These are phyloP conservation scores for Labeo catla DNA, from an alignment of 2,113 vertebrate species.

Conservation along the genomic window DNA sequence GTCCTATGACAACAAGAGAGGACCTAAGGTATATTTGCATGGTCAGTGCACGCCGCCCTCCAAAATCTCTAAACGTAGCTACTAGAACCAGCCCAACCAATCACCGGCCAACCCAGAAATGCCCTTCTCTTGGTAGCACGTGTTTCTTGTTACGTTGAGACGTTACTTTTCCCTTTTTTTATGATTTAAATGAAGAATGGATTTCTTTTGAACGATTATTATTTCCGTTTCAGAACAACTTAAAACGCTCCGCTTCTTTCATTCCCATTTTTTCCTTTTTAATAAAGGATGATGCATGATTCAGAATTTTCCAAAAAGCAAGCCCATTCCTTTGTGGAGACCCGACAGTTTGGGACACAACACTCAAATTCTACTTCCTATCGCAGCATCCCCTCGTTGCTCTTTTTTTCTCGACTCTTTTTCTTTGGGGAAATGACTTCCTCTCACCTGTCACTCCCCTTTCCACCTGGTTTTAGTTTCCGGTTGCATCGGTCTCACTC, in stretches of 20 bases:
- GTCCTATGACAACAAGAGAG: conserved; percentile 99
- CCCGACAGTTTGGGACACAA: conserved; percentile 78
- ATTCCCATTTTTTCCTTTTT: conserved; percentile 76
- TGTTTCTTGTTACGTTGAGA: conserved; percentile 81
- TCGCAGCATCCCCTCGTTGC: conserved; percentile 80
- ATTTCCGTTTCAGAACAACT: conserved; percentile 70
- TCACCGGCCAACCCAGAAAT: conserved; percentile 81
- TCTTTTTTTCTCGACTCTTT: conserved; percentile 61
- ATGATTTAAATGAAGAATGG: conserved; percentile 88
- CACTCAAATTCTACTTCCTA: conserved; percentile 81
- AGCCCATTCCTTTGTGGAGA: conserved; percentile 78
- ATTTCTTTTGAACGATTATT: conserved; percentile 78
- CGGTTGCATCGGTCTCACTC: conserved; percentile 91
- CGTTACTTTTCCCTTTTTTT: conserved; percentile 76
- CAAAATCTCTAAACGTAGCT: conserved; percentile 92
- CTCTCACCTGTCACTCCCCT: conserved; percentile 61
- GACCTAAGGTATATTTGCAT: conserved; percentile 99
- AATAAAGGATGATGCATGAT: conserved; percentile 81
- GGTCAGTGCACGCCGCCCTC: conserved; percentile 99
- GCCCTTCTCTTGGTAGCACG: conserved; percentile 88
- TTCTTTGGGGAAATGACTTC: conserved; percentile 80
- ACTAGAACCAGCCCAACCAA: conserved; percentile 81
- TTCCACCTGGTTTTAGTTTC: conserved; percentile 84
- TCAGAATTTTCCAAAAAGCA: conserved; percentile 70
- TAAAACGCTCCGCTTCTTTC: conserved; percentile 75